These are phyloP conservation scores for Gephyroberyx darwinii DNA, from an alignment of 2,797 vertebrate species.

Conservation along the genomic window DNA sequence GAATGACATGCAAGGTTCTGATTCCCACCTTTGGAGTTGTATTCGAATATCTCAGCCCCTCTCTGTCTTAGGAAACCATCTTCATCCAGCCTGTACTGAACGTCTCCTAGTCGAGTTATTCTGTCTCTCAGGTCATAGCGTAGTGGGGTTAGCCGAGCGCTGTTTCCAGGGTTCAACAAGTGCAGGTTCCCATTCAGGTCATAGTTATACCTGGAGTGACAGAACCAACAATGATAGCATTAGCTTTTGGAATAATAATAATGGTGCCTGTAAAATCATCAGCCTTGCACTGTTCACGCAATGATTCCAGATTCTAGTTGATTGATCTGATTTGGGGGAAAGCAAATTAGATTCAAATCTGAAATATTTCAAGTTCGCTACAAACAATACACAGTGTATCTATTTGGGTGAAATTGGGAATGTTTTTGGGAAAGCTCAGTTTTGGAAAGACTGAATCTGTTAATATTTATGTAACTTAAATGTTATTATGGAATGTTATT, in stretches of 20 bases:
- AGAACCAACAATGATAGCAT: background rate
- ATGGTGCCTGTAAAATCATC: background rate
- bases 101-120: slow-evolving; percentile 94
- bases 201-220: slow-evolving; percentile 84
- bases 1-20: background rate
- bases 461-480: no score
- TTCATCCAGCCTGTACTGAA: slow-evolving; percentile 95
- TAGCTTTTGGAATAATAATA: background rate
- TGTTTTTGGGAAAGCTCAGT: no score
- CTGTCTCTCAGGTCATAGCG: slow-evolving; percentile 96
- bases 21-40: slow-evolving; percentile 90
- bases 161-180: slow-evolving; percentile 94
- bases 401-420: no score
- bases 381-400: no score
- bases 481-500: no score
- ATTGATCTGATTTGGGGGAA: no score
- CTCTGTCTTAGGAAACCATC: slow-evolving; percentile 96
- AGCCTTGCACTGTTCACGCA: no score
- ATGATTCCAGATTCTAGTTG: no score
- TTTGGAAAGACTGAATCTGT: no score
- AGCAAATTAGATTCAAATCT: no score
- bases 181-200: slow-evolving; percentile 98
- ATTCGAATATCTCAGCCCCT: slow-evolving; percentile 97
- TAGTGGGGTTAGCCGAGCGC: slow-evolving; percentile 90
- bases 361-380: no score